Evolutionary conservation across 1,140 invertebrate species (phyloP), one percentile per base, ranked within the genome.

Genomic region (Drosophila kohkoa): DNA sequence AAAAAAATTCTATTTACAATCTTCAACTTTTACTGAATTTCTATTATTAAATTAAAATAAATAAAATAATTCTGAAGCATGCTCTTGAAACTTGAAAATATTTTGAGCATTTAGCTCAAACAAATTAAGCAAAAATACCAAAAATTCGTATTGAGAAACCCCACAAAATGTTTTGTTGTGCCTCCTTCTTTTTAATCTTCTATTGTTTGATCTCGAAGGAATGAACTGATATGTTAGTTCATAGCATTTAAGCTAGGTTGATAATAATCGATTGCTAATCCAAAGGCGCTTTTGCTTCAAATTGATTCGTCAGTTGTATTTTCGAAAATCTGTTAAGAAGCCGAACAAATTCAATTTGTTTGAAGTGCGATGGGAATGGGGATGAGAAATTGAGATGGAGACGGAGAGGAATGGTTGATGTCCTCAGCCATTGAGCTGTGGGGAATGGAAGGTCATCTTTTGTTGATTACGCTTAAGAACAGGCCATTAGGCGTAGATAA

Each of bases 281-380:
- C 30, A 54, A 4, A 54, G 30, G 3, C 30, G 51, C 1, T 35
- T 54, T 35, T 15, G 25, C 6, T 30, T 5, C 16, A 11, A 28
- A 52, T 30, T 51, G 48, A 51, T 28, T 51, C 25, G 28, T 52
- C 49, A 32, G 28, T 52, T 13, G 6, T 32, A 7, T 35, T n/a
- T 54, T 35, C 20, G 8, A 25, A 59, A 59, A 59, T 35, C 57
- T 59, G 11, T 10, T 59, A 45, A 59, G 55, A 8, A 13, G 55
- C 20, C 10, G 16, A 59, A 8, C 8, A 59, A 59, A 59, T 59
- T 59, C 57, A 59, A 59, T 59, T 59, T 59, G 16, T 16, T 45
- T 15, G 16, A 25, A 41, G 55, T 15, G 3, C 10, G 20, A 32
- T 32, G 30, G 30, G 30, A 32, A 32, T 32, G 30, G 30, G 2